Conservation (phyloP, 2,797 vertebrate species). For the Antennarius maculatus region DNA sequence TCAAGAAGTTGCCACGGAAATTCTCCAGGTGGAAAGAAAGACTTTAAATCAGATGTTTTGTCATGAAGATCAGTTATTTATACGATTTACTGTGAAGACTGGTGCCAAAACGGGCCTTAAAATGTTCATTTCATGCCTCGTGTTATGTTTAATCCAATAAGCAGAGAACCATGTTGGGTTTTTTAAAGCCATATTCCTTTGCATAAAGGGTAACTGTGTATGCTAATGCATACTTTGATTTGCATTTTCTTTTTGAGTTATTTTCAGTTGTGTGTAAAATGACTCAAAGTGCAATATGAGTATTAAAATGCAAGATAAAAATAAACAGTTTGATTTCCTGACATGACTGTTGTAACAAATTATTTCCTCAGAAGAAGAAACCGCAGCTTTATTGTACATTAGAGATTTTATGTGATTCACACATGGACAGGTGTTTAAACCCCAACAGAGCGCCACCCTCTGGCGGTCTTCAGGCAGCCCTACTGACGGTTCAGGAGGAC, state of each 20-base stretch:
- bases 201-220: slow-evolving; percentile 70
- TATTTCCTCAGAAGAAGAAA: no score
- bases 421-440: no score
- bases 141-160: slow-evolving; percentile 29
- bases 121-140: slow-evolving; percentile 56
- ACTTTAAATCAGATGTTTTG: background rate
- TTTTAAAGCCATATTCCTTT: slow-evolving; percentile 72
- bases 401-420: no score
- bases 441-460: slow-evolving; percentile 19
- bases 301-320: slow-evolving; percentile 30
- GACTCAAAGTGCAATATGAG: slow-evolving; percentile 30
- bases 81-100: slow-evolving; percentile 36
- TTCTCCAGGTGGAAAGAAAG: background rate
- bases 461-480: slow-evolving; percentile 15
- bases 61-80: slow-evolving; percentile 12
- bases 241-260: slow-evolving; percentile 37
- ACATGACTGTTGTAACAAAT: background rate
- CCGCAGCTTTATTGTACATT: no score
- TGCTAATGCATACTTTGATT: slow-evolving; percentile 65
- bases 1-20: background rate
- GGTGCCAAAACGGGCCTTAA: slow-evolving; percentile 36
- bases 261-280: slow-evolving; percentile 2
- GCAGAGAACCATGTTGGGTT: slow-evolving; percentile 24
- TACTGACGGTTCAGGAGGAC: no score
- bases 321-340: slow-evolving; percentile 30